phyloP scores from a whole-genome alignment of 2,113 vertebrate genomes.

The Sakesphorus luctuosus region DNA sequence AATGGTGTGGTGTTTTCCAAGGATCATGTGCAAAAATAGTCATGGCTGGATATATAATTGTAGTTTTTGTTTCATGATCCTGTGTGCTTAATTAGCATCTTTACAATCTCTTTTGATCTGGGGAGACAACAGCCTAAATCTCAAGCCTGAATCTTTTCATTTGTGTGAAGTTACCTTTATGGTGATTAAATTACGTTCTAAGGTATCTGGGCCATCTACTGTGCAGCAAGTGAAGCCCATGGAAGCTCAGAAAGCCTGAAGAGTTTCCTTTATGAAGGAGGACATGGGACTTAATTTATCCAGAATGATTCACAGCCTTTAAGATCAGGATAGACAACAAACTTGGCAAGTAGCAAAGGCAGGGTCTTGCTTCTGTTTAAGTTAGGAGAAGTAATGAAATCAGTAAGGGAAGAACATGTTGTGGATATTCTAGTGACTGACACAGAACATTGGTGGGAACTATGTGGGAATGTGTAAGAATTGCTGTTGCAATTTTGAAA shows the following conservation, averaged over 20 bases:
- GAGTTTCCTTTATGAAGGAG: background rate
- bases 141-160: background rate
- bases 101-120: background rate
- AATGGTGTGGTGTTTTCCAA: background rate
- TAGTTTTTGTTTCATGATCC: background rate
- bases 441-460: background rate
- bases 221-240: background rate
- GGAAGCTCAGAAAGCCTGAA: background rate
- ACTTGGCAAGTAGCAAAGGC: background rate
- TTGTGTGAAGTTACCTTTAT: background rate
- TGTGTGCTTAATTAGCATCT: background rate
- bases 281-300: background rate
- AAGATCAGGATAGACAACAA: background rate
- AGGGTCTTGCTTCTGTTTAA: background rate
- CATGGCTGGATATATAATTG: background rate
- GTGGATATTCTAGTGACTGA: background rate
- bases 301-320: background rate
- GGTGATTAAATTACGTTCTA: background rate
- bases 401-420: background rate
- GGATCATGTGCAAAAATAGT: background rate
- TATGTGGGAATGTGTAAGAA: background rate
- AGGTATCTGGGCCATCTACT: background rate
- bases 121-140: background rate
- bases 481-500: background rate
- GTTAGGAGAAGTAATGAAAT: background rate